Percentiles rank a stretch among this genome's conserved stretches.
Conservation (phyloP, 2,797 vertebrate species). For the Rhyacichthys aspro region DNA sequence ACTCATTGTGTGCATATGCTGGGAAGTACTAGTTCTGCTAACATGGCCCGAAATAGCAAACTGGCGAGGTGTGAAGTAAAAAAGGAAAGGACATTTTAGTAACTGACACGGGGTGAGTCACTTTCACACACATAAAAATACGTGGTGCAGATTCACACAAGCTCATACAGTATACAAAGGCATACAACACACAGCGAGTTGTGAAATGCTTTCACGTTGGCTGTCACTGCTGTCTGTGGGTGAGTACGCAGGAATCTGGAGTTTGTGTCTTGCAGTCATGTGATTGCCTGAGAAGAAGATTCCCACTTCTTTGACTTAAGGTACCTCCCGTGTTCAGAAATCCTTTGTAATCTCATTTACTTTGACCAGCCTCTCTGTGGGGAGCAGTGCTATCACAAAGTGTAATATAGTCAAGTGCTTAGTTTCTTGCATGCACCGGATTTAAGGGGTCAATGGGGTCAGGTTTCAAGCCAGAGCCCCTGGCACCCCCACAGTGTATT, state of each 20-base stretch:
- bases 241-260: slow-evolving; percentile 30
- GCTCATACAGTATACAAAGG: slow-evolving; percentile 24
- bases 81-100: slow-evolving; percentile 79
- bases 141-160: slow-evolving; percentile 13
- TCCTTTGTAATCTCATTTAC: slow-evolving; percentile 9
- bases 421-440: slow-evolving; percentile 12
- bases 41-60: slow-evolving; percentile 74
- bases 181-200: slow-evolving; percentile 25
- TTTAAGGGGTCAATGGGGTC: slow-evolving; percentile 31
- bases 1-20: slow-evolving; percentile 16
- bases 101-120: slow-evolving; percentile 77
- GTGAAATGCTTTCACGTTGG: slow-evolving; percentile 38
- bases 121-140: slow-evolving; percentile 49
- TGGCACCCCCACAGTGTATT: slow-evolving; percentile 15
- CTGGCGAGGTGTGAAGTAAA: slow-evolving; percentile 77
- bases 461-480: slow-evolving; percentile 25
- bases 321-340: not conserved
- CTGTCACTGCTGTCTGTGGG: slow-evolving; percentile 32
- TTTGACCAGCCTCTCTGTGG: slow-evolving; percentile 1
- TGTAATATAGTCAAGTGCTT: not conserved
- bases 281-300: slow-evolving; percentile 43
- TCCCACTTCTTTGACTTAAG: slow-evolving; percentile 21
- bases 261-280: slow-evolving; percentile 28
- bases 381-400: slow-evolving; percentile 4
- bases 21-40: slow-evolving; percentile 74